Percentiles rank a stretch among this genome's conserved stretches.
These are phyloP conservation scores for Fulmarus glacialis DNA, from an alignment of 2,113 vertebrate genomes.

Conservation along the genomic window DNA sequence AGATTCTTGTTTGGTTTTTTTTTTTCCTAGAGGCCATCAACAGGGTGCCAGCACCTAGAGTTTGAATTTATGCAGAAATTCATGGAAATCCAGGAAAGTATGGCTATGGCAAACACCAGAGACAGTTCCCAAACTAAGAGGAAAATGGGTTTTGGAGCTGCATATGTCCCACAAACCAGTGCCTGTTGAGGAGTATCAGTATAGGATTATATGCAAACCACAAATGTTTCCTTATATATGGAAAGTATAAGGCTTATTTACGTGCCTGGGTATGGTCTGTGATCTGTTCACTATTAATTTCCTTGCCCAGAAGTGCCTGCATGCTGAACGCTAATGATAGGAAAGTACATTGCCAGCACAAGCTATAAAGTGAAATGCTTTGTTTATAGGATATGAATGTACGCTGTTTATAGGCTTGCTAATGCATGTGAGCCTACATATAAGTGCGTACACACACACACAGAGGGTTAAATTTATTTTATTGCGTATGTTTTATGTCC, in stretches of 20 bases:
- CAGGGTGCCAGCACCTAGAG: background rate
- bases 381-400: background rate
- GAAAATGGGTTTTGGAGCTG: background rate
- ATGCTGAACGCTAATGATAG: background rate
- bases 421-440: background rate
- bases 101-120: background rate
- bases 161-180: background rate
- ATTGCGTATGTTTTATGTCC: background rate
- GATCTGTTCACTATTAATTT: background rate
- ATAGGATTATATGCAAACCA: background rate
- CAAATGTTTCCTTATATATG: background rate
- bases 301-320: background rate
- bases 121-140: background rate
- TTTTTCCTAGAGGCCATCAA: background rate
- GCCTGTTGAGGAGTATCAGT: background rate
- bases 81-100: background rate
- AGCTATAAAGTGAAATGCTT: background rate
- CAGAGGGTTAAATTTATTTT: background rate
- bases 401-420: background rate
- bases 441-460: background rate
- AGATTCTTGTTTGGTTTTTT: background rate
- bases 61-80: background rate
- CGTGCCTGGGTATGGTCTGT: background rate
- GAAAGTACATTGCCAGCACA: background rate
- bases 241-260: background rate